phyloP scores from a whole-genome alignment of 2,113 vertebrate species.

The Ancistrus triradiatus region DNA sequence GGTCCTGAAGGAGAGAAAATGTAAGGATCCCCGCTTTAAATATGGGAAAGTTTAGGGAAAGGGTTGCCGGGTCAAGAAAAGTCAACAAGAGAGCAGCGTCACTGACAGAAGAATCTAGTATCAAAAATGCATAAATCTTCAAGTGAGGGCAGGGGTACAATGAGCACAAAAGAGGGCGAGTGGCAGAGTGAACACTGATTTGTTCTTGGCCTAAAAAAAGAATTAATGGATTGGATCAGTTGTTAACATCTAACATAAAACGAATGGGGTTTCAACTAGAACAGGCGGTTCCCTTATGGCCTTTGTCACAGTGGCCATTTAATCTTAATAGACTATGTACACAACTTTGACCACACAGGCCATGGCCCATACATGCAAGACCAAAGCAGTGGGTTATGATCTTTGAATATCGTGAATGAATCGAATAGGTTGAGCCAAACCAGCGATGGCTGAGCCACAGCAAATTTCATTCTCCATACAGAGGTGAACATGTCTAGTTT shows the following conservation, averaged over 20 bases:
- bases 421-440: too few species aligned
- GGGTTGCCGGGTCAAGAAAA: slow-evolving; percentile 87
- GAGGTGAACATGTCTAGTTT: slow-evolving; percentile 38
- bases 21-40: slow-evolving; percentile 77
- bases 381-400: too few species aligned
- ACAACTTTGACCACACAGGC: neutral
- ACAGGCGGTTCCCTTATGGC: slow-evolving; percentile 29
- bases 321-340: slow-evolving; percentile 16
- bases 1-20: slow-evolving; percentile 54
- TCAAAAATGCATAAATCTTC: slow-evolving; percentile 99
- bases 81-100: slow-evolving; percentile 94
- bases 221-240: slow-evolving; percentile 69
- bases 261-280: slow-evolving; percentile 56
- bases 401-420: too few species aligned
- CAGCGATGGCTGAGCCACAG: too few species aligned
- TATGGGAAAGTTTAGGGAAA: slow-evolving; percentile 88
- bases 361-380: neutral
- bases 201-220: slow-evolving; percentile 75
- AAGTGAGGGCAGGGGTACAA: slow-evolving; percentile 79
- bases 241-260: slow-evolving; percentile 87
- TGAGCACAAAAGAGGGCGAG: slow-evolving; percentile 78
- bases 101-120: slow-evolving; percentile 94
- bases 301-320: slow-evolving; percentile 10
- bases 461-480: neutral
- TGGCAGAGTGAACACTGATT: slow-evolving; percentile 81